These are phyloP conservation scores for Emberiza fucata DNA, from an alignment of 2,113 vertebrate species.

Conservation along the genomic window DNA sequence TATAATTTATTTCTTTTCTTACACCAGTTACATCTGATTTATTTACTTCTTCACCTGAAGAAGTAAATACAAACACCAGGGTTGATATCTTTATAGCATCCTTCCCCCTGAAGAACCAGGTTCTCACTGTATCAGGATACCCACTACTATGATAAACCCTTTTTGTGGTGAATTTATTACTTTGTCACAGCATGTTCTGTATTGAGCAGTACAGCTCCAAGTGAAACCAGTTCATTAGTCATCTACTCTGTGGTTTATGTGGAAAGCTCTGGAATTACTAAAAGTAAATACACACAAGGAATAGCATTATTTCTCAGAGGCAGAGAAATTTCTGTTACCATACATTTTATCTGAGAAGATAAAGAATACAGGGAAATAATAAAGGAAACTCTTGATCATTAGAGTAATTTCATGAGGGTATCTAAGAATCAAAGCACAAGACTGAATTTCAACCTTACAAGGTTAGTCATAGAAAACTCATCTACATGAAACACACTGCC, in stretches of 20 bases:
- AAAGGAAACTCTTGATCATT: not conserved
- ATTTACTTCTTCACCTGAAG: not conserved
- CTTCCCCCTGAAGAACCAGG: not conserved
- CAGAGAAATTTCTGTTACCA: not conserved
- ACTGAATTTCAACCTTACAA: not conserved
- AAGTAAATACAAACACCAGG: not conserved
- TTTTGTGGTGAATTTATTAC: not conserved
- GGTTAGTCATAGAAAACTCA: not conserved
- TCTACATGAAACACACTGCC: not conserved
- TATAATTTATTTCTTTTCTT: not conserved
- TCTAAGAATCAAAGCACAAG: not conserved
- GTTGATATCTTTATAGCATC: not conserved
- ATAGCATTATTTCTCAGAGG: not conserved
- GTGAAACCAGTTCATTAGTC: not conserved
- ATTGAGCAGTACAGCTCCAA: not conserved
- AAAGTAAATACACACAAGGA: not conserved
- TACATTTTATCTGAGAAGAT: not conserved
- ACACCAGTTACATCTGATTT: not conserved
- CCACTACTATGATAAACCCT: not conserved
- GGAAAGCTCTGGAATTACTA: not conserved
- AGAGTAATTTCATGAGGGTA: not conserved
- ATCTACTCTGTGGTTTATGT: not conserved
- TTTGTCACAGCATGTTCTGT: not conserved
- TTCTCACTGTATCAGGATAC: not conserved
- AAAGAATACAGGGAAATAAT: not conserved